Evolutionary conservation across 2,888 invertebrate species (phyloP).

Genomic region (Steromphala cineraria): DNA sequence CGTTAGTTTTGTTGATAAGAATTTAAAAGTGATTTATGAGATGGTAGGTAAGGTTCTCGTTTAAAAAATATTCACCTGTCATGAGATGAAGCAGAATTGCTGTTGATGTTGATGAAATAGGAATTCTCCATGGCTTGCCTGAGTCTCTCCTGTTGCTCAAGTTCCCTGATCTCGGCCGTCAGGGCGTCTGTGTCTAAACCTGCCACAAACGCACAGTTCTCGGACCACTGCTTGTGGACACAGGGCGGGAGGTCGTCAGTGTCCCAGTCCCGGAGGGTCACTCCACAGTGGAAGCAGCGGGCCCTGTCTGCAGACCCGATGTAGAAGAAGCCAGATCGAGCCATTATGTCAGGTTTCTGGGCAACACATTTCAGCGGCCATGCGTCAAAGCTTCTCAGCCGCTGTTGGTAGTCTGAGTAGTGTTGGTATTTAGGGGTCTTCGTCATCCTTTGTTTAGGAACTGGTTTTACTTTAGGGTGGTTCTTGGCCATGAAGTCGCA

Average conservation of each 20-base stretch:
- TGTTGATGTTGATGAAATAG: neutral
- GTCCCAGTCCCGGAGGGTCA: constrained; percentile 3
- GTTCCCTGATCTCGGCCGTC: neutral
- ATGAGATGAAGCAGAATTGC: too few relatives aligned
- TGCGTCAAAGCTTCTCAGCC: neutral
- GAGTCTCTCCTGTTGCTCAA: neutral
- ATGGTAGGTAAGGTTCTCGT: too few relatives aligned
- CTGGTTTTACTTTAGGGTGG: neutral
- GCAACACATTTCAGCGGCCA: constrained; percentile 4
- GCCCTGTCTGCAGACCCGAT: constrained; percentile 6
- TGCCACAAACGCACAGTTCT: neutral
- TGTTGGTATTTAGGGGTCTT: neutral
- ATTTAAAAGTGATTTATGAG: too few relatives aligned
- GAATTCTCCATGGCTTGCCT: neutral
- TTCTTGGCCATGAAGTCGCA: neutral
- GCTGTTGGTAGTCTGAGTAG: neutral
- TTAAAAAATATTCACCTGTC: too few relatives aligned
- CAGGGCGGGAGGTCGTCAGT: neutral
- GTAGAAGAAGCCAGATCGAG: neutral
- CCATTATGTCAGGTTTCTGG: constrained; percentile 1
- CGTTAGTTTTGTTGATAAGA: too few relatives aligned
- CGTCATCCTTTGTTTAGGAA: neutral
- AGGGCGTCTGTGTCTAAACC: neutral
- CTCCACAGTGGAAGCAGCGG: neutral
- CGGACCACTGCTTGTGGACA: neutral